Conservation (phyloP, 2,888 invertebrate genomes). For the Elegia similella region DNA sequence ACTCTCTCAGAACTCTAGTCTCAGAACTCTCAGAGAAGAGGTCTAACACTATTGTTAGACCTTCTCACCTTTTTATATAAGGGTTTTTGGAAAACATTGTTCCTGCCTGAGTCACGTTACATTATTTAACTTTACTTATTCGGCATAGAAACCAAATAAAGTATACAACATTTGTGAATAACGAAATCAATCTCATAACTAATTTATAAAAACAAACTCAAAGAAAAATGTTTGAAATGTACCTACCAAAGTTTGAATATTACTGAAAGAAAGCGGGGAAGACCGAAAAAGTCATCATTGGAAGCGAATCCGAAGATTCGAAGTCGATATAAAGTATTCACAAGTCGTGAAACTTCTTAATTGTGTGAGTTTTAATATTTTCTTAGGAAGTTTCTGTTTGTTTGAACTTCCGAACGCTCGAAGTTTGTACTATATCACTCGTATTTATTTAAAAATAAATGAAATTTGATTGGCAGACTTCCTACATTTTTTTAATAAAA, state of each 20-base stretch:
- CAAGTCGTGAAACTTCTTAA: conserved; percentile 22
- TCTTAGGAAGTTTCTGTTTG: conserved; percentile 5
- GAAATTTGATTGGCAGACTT: not conserved
- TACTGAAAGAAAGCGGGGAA: not conserved
- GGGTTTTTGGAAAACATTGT: too few species aligned
- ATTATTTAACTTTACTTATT: too few species aligned
- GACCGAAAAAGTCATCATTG: conserved; percentile 18
- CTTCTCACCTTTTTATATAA: too few species aligned
- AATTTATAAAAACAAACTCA: not conserved
- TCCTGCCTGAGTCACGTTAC: too few species aligned
- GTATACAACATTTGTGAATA: not conserved
- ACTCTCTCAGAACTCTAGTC: too few species aligned
- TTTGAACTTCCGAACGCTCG: conserved; percentile 5
- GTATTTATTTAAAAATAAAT: not conserved
- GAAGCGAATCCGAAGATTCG: conserved; percentile 23
- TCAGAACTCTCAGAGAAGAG: too few species aligned
- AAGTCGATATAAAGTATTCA: conserved; percentile 23
- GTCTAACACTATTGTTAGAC: too few species aligned
- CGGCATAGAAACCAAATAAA: not conserved
- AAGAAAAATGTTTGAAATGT: not conserved
- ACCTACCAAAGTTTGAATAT: not conserved
- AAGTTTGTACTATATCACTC: not conserved
- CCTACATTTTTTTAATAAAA: too few species aligned
- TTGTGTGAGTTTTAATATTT: conserved; percentile 25
- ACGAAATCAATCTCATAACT: not conserved